Conservation (phyloP, 2,888 invertebrate genomes). For the Microdon myrmicae region DNA sequence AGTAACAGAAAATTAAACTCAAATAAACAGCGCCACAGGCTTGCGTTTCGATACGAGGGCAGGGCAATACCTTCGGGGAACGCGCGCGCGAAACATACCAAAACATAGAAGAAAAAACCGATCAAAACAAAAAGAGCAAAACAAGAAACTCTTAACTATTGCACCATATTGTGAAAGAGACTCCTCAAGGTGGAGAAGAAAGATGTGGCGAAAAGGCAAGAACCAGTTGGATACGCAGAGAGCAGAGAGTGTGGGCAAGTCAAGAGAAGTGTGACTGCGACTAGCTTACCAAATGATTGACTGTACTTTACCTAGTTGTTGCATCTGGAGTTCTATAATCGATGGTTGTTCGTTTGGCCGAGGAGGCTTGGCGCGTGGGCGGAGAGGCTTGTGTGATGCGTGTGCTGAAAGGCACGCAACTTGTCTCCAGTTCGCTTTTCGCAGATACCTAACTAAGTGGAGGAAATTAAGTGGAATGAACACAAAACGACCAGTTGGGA, state of each 20-base stretch:
- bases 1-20: no score
- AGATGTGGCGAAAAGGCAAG: slow-evolving; percentile 10
- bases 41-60: no score
- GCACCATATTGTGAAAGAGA: not conserved
- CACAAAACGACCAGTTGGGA: slow-evolving; percentile 23
- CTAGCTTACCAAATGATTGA: slow-evolving; percentile 52
- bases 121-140: slow-evolving; percentile 51
- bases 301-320: slow-evolving; percentile 52
- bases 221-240: slow-evolving; percentile 37
- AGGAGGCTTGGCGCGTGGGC: slow-evolving; percentile 24
- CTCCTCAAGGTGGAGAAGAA: not conserved
- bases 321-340: slow-evolving; percentile 23
- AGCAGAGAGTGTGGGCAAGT: slow-evolving; percentile 8
- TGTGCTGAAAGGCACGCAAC: slow-evolving; percentile 21
- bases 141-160: slow-evolving; percentile 42
- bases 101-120: slow-evolving; percentile 50
- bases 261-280: slow-evolving; percentile 25
- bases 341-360: slow-evolving; percentile 1
- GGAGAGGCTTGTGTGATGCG: slow-evolving; percentile 22
- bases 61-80: no score
- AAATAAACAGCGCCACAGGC: no score
- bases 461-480: slow-evolving; percentile 37
- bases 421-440: slow-evolving; percentile 16
- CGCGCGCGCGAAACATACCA: slow-evolving; percentile 50
- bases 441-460: slow-evolving; percentile 36